Conservation (phyloP, 2,888 invertebrate genomes). For the Dione vanillae region DNA sequence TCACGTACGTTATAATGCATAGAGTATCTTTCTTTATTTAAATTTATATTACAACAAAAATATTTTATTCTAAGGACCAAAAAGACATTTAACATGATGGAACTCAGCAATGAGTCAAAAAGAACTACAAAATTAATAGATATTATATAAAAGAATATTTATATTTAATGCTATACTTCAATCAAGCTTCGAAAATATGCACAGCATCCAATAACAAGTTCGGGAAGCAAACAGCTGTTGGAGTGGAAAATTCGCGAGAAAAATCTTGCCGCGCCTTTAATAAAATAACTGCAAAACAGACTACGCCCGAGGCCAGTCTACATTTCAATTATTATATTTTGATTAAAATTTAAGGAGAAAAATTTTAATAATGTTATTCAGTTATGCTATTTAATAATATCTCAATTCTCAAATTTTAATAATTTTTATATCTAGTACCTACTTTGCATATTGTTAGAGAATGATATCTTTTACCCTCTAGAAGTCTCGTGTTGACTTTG, state of each 20-base stretch:
- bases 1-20: too few relatives aligned
- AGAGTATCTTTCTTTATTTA: too few relatives aligned
- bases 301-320: slow-evolving; percentile 19
- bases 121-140: background rate
- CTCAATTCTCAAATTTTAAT: background rate
- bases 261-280: slow-evolving; percentile 28
- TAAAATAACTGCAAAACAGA: slow-evolving; percentile 28
- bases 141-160: background rate
- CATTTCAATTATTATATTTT: slow-evolving; percentile 26
- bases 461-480: background rate
- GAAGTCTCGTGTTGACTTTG: too few relatives aligned
- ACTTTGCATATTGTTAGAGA: background rate
- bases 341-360: slow-evolving; percentile 17
- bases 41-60: too few relatives aligned
- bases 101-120: background rate
- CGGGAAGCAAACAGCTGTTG: slow-evolving; percentile 27
- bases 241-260: slow-evolving; percentile 25
- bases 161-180: slow-evolving; percentile 17
- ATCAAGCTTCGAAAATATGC: slow-evolving; percentile 23
- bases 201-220: slow-evolving; percentile 29
- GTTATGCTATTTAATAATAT: background rate
- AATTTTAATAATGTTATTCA: slow-evolving; percentile 17
- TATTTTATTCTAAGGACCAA: too few relatives aligned
- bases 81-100: background rate
- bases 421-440: background rate